Evolutionary conservation across 2,797 vertebrate genomes (phyloP), one percentile per base, ranked within the genome.

Genomic region (Eutrigla gurnardus): DNA sequence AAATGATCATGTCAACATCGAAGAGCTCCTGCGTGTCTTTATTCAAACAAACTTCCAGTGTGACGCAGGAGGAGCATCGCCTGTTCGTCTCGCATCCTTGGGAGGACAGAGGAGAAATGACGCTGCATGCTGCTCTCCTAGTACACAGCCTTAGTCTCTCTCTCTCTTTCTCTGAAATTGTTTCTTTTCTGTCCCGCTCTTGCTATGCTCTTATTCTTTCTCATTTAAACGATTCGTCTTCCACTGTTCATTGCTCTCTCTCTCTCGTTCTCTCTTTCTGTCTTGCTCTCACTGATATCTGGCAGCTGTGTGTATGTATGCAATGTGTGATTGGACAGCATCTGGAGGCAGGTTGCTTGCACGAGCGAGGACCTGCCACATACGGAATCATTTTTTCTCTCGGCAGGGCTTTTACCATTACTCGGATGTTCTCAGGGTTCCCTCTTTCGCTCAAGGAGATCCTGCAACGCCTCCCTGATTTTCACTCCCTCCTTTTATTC

Each of bases 341-440:
- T 88, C 88, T 88, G 86, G 84, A 81, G 81, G 70, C 84, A 89
- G 86, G 87, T 86, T 88, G 85, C 71, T 76, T 53, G 75, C 78
- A 81, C 55, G 79, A 73, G 73, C 11, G 35, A 75, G 80, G 81
- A 90, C 67, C 81, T 69, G 73, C 82, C 50, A 74, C 88, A 82
- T 77, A 65, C 42, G 68, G 84, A 87, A 86, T 69, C 50, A 3
- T 62, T 84, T 86, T 88, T 65, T 71, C 55, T 65, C 73, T 84
- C 49, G 45, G 68, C 75, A 15, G 75, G 75, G 80, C 73, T 88
- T 86, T 89, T 75, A 62, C 65, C 66, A 15, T 77, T 43, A 36
- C 70, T 83, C 6, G 77, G 91, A 90, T 84, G 68, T 83, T 75
- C 78, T 65, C 43, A 65, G 83, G 83, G 80, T 75, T 88, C 77